Evolutionary conservation across 2,888 invertebrate genomes (phyloP).

Genomic region (Sepiola atlantica): DNA sequence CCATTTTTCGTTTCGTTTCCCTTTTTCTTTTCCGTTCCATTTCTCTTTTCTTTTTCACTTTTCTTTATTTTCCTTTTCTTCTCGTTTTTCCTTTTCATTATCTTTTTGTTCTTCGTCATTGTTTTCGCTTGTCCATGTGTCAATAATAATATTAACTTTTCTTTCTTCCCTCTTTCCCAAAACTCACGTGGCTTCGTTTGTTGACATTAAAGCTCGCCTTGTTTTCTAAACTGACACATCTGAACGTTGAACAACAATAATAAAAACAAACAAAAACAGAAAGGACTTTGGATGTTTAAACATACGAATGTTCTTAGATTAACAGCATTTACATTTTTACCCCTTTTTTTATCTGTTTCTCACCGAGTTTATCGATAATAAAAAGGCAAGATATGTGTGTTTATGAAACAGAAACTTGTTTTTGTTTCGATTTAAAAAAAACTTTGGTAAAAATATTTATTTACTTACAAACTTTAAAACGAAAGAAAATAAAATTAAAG

Average conservation of each 20-base stretch:
- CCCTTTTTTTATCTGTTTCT: no score
- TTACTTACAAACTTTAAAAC: no score
- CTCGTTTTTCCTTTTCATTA: neutral
- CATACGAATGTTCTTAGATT: neutral
- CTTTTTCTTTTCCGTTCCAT: neutral
- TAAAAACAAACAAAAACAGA: neutral
- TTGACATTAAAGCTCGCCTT: neutral
- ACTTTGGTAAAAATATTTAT: no score
- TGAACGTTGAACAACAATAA: neutral
- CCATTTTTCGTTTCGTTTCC: neutral
- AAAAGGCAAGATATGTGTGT: no score
- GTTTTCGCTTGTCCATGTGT: neutral
- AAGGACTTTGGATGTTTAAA: neutral
- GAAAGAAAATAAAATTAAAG: no score
- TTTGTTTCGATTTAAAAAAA: no score
- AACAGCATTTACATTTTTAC: no score
- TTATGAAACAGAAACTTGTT: no score
- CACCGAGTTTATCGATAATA: no score
- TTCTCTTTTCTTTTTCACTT: no score
- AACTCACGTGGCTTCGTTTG: conserved; percentile 14
- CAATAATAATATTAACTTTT: neutral
- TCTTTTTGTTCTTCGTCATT: neutral
- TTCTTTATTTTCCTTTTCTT: no score
- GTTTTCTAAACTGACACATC: neutral
- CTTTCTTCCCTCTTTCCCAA: neutral